Evolutionary conservation across 2,888 invertebrate genomes (phyloP).

Genomic region (Napeogenes inachia): DNA sequence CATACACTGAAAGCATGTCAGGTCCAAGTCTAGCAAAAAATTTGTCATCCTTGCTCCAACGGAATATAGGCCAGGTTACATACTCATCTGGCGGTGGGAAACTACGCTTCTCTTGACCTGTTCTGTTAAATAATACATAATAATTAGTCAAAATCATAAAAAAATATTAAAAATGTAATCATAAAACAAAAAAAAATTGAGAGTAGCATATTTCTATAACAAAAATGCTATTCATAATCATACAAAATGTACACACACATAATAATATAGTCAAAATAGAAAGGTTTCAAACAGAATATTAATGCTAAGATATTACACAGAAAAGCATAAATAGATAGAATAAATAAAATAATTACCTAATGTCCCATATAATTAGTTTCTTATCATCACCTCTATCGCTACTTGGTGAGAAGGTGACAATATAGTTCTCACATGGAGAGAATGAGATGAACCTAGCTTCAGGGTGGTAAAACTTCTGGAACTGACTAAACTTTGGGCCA

Average conservation of each 20-base stretch:
- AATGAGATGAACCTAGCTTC: slow-evolving; percentile 97
- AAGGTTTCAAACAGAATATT: not conserved
- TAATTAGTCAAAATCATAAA: not conserved
- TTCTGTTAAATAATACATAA: slow-evolving; percentile 60
- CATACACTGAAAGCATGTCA: slow-evolving; percentile 93
- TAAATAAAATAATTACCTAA: slow-evolving; percentile 75
- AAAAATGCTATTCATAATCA: not conserved
- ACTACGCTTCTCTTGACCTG: slow-evolving; percentile 93
- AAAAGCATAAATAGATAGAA: not conserved
- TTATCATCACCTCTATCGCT: slow-evolving; percentile 84
- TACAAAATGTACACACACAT: no score
- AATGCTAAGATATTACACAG: no score
- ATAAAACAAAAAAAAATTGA: no score
- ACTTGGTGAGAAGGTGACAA: slow-evolving; percentile 95
- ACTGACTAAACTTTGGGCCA: slow-evolving; percentile 93
- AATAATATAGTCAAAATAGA: not conserved
- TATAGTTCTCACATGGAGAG: slow-evolving; percentile 97
- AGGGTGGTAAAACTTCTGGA: slow-evolving; percentile 92
- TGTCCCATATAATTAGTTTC: slow-evolving; percentile 97
- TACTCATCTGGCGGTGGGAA: slow-evolving; percentile 91
- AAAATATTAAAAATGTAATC: no score
- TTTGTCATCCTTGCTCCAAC: slow-evolving; percentile 97
- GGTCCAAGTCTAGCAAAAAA: slow-evolving; percentile 93
- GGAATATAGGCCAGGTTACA: slow-evolving; percentile 94
- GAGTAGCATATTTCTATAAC: not conserved